Conservation (phyloP, 2,888 invertebrate species). For the Troides helena region DNA sequence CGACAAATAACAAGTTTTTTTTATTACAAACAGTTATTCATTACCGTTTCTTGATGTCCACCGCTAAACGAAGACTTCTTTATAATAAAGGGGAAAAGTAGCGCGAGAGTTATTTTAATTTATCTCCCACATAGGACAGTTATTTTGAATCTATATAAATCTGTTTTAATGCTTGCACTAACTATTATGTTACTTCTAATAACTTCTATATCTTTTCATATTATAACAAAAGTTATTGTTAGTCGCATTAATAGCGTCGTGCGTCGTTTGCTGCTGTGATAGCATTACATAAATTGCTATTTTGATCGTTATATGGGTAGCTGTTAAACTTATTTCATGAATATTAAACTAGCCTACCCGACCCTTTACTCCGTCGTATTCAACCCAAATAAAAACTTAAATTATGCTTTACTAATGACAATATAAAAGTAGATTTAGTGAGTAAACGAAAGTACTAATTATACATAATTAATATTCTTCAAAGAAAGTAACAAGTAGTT, state of each 20-base stretch:
- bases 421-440: background rate
- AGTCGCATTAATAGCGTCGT: constrained; percentile 4
- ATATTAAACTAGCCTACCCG: constrained; percentile 19
- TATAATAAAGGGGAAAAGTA: too few species aligned
- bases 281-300: constrained; percentile 19
- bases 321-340: constrained; percentile 25
- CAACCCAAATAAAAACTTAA: constrained; percentile 11
- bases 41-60: too few species aligned
- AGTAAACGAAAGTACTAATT: background rate
- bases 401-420: constrained; percentile 2
- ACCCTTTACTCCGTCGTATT: constrained; percentile 9
- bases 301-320: constrained; percentile 16
- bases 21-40: background rate
- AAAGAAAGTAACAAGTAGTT: too few species aligned
- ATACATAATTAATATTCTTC: background rate
- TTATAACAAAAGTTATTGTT: constrained; percentile 4
- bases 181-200: too few species aligned
- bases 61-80: too few species aligned
- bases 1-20: background rate
- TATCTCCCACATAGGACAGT: too few species aligned
- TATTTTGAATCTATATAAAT: too few species aligned
- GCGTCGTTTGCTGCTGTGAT: constrained; percentile 1
- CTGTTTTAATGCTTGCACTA: too few species aligned
- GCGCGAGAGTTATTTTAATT: too few species aligned
- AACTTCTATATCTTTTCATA: background rate